These are phyloP conservation scores for Beroe forskalii DNA, from an alignment of 37 sponge, comb jelly and placozoan genomes.

Conservation along the genomic window DNA sequence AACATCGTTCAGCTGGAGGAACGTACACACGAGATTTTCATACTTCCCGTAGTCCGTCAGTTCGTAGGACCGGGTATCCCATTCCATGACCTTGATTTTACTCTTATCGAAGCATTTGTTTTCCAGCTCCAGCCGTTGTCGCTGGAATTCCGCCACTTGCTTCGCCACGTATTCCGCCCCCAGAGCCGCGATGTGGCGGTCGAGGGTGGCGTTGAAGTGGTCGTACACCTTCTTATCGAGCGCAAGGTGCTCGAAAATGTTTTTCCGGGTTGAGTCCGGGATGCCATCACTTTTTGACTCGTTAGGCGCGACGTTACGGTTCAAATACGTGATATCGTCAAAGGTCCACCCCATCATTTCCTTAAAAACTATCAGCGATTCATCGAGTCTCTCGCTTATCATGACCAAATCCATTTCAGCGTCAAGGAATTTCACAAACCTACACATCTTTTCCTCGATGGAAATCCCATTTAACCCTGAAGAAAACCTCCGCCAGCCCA, in stretches of 20 bases:
- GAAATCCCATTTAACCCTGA: background rate
- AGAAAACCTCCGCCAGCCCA: background rate
- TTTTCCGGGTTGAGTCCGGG: background rate
- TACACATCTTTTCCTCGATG: background rate
- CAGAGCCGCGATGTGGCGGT: background rate
- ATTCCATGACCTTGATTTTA: background rate
- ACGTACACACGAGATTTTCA: background rate
- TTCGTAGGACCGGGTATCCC: background rate
- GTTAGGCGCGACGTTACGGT: background rate
- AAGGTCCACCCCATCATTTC: background rate
- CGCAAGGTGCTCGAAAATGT: background rate
- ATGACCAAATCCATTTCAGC: background rate
- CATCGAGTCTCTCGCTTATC: background rate
- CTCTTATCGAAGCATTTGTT: background rate
- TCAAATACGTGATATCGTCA: background rate
- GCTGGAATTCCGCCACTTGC: background rate
- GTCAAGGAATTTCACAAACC: background rate
- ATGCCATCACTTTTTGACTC: background rate
- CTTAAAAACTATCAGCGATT: background rate
- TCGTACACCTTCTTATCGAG: background rate
- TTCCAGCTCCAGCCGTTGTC: background rate
- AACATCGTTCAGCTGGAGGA: background rate
- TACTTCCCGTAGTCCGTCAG: background rate
- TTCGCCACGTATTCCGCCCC: background rate
- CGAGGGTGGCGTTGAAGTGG: background rate